Evolutionary conservation across 92 coral and sea anemone genomes (phyloP).

Genomic region (Porites divaricata): DNA sequence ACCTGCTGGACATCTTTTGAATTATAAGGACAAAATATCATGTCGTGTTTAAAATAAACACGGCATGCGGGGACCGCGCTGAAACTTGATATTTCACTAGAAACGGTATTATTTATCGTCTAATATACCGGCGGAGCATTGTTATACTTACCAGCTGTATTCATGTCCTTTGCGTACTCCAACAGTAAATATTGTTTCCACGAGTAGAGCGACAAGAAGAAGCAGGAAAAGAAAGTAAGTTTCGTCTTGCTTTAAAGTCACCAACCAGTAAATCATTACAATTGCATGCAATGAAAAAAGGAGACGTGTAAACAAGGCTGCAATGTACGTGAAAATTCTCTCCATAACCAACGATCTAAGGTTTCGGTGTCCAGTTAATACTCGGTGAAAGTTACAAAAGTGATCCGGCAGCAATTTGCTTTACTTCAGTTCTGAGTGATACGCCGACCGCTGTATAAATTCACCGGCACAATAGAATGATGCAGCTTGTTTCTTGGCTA

Average conservation of each 20-base stretch:
- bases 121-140: background rate
- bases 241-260: constrained; percentile 63
- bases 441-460: background rate
- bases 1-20: background rate
- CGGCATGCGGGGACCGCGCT: background rate
- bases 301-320: constrained; percentile 90
- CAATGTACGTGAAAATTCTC: constrained; percentile 84
- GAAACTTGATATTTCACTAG: background rate
- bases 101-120: background rate
- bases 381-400: too few species aligned
- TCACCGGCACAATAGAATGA: background rate
- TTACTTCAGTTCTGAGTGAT: background rate
- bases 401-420: too few species aligned
- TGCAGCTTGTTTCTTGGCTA: constrained; percentile 35
- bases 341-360: constrained; percentile 62
- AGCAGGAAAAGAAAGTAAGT: constrained; percentile 67
- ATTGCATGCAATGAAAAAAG: constrained; percentile 81
- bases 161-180: constrained; percentile 91
- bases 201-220: constrained; percentile 66
- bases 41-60: background rate
- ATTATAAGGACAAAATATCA: background rate
- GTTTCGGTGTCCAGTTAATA: background rate
- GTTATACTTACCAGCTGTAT: constrained; percentile 80
- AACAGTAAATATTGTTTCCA: constrained; percentile 88
- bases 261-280: constrained; percentile 88